Evolutionary conservation across 1,140 invertebrate genomes (phyloP).

Genomic region (Tribolium castaneum): DNA sequence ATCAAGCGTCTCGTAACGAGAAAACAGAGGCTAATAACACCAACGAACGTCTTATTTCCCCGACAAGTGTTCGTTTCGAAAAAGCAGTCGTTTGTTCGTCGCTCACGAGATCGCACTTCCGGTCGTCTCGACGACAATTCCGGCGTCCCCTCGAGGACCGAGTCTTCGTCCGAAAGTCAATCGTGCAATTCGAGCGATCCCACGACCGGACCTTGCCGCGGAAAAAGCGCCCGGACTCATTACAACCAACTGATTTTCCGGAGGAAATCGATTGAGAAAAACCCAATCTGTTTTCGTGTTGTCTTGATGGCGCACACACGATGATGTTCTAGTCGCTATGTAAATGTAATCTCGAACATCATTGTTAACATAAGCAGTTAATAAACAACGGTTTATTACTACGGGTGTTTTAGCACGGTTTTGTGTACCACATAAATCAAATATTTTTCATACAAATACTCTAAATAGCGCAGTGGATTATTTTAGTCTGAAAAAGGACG

Average conservation of each 20-base stretch:
- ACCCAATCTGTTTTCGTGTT: background rate
- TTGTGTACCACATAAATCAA: no score
- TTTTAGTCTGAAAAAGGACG: no score
- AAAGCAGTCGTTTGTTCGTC: conserved; percentile 21
- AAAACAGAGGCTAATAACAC: conserved; percentile 21
- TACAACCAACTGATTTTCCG: background rate
- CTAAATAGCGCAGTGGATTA: no score
- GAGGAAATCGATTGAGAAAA: background rate
- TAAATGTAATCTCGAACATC: background rate
- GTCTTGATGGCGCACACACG: background rate
- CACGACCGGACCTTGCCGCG: background rate
- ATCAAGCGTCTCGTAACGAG: conserved; percentile 8
- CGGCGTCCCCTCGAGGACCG: conserved; percentile 2
- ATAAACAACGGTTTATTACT: no score
- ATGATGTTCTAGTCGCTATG: background rate
- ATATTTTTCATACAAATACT: no score
- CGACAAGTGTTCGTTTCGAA: conserved; percentile 29
- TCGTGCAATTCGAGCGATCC: conserved; percentile 4
- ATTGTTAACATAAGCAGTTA: no score
- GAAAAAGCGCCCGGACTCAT: background rate
- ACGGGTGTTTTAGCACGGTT: no score
- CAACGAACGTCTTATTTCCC: conserved; percentile 19
- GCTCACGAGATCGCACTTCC: conserved; percentile 29
- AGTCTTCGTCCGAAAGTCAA: conserved; percentile 3
- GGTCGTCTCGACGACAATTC: conserved; percentile 22